phyloP scores from a whole-genome alignment of 2,888 invertebrate genomes.

The Herminia tarsipennalis region DNA sequence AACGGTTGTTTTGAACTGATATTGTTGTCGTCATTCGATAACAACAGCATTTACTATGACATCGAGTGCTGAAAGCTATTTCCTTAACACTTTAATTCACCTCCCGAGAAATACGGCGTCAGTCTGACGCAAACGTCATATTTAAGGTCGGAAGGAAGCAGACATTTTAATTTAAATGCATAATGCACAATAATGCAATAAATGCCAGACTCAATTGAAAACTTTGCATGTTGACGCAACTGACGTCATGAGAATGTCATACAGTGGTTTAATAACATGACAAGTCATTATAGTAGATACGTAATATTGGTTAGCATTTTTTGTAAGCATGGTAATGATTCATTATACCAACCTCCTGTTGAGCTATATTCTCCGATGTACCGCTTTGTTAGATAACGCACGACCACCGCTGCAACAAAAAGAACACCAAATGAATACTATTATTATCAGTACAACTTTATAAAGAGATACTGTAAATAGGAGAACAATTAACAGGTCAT shows the following conservation, averaged over 20 bases:
- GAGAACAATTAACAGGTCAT: conserved; percentile 67
- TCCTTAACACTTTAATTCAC: conserved; percentile 53
- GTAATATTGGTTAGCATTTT: conserved; percentile 7
- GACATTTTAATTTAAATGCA: conserved; percentile 39
- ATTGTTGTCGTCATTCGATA: conserved; percentile 32
- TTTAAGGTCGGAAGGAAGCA: conserved; percentile 68
- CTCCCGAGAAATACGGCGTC: conserved; percentile 33
- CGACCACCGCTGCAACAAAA: conserved; percentile 91
- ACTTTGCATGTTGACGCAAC: conserved; percentile 23
- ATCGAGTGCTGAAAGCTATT: conserved; percentile 34
- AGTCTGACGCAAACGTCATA: conserved; percentile 48
- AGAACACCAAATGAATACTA: conserved; percentile 50
- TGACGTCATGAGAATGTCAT: conserved; percentile 37
- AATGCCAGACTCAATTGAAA: conserved; percentile 22
- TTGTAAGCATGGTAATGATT: conserved; percentile 27
- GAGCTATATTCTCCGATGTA: conserved; percentile 94
- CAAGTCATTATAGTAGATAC: not conserved
- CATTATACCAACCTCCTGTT: conserved; percentile 88
- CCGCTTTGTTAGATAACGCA: conserved; percentile 91
- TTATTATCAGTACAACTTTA: conserved; percentile 41
- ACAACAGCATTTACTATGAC: conserved; percentile 31
- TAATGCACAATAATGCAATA: conserved; percentile 42
- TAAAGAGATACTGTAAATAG: conserved; percentile 50
- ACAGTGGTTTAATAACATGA: conserved; percentile 5
- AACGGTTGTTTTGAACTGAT: conserved; percentile 32